Evolutionary conservation across 2,797 vertebrate genomes (phyloP).

Genomic region (Anguilla obscura): DNA sequence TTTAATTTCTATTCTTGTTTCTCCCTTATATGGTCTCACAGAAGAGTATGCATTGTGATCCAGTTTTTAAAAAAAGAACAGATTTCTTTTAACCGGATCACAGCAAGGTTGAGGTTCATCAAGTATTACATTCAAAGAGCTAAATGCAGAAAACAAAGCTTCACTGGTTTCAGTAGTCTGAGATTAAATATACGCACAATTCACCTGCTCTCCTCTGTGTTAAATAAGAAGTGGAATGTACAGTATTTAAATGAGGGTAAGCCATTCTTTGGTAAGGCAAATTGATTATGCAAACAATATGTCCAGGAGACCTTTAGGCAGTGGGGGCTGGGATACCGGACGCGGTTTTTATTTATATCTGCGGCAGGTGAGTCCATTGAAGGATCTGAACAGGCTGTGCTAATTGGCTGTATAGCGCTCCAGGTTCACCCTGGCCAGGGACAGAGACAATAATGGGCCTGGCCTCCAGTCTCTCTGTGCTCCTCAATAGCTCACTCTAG

Average conservation of each 20-base stretch:
- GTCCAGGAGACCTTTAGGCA: constrained; percentile 47
- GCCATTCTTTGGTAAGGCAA: constrained; percentile 35
- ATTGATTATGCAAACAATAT: constrained; percentile 50
- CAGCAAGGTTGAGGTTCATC: constrained; percentile 13
- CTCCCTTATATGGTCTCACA: not conserved
- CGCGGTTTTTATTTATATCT: constrained; percentile 35
- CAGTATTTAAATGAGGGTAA: constrained; percentile 45
- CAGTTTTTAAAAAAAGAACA: constrained; percentile 28
- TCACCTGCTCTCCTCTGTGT: not conserved
- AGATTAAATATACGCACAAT: not conserved
- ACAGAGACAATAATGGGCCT: constrained; percentile 45
- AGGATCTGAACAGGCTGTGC: constrained; percentile 32
- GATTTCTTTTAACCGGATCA: constrained; percentile 16
- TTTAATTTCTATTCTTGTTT: constrained; percentile 3
- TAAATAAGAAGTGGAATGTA: constrained; percentile 28
- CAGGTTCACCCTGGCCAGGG: constrained; percentile 46
- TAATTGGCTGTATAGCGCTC: constrained; percentile 54
- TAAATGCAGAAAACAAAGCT: not conserved
- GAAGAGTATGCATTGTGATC: constrained; percentile 26
- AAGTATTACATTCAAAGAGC: constrained; percentile 14
- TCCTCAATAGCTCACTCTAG: constrained; percentile 5
- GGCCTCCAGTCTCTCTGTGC: constrained; percentile 21
- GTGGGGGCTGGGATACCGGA: not conserved
- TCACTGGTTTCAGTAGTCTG: not conserved
- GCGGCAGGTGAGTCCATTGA: constrained; percentile 37